phyloP scores from a whole-genome alignment of 2,797 vertebrate genomes.

The Gila robusta region DNA sequence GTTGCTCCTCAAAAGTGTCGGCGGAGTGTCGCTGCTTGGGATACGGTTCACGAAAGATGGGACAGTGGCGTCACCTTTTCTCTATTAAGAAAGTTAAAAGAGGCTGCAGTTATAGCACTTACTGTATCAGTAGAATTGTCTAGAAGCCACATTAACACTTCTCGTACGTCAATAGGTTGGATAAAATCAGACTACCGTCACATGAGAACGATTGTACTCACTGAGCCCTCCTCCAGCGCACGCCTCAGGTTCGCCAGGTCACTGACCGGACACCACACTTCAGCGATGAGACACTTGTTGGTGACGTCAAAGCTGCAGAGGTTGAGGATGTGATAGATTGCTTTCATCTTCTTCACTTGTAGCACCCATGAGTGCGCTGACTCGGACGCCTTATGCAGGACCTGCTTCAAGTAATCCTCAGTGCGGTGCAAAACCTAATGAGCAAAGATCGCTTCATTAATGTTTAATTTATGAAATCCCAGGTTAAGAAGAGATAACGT shows the following conservation, averaged over 20 bases:
- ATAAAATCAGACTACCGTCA: not conserved
- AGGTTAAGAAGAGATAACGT: not conserved
- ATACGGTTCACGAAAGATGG: slow-evolving; percentile 96
- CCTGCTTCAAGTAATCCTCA: slow-evolving; percentile 93
- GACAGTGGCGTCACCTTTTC: slow-evolving; percentile 89
- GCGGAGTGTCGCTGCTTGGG: slow-evolving; percentile 90
- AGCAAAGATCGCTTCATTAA: slow-evolving; percentile 6
- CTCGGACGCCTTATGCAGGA: slow-evolving; percentile 92
- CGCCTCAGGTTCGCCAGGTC: slow-evolving; percentile 87
- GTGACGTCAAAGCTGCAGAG: slow-evolving; percentile 98
- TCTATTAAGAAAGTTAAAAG: slow-evolving; percentile 72
- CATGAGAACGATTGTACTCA: slow-evolving; percentile 76
- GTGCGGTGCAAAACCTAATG: slow-evolving; percentile 93
- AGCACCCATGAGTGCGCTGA: slow-evolving; percentile 88
- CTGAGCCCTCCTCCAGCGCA: slow-evolving; percentile 93
- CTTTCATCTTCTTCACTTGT: slow-evolving; percentile 98
- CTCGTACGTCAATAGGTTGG: not conserved
- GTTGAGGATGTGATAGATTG: slow-evolving; percentile 96
- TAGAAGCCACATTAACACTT: not conserved
- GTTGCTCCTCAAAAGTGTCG: slow-evolving; percentile 92
- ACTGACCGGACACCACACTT: slow-evolving; percentile 95
- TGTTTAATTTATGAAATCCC: not conserved
- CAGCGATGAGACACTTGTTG: slow-evolving; percentile 97
- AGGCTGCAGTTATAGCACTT: not conserved
- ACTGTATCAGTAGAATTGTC: not conserved